phyloP scores from a whole-genome alignment of 2,888 invertebrate genomes.

The Cataglyphis cursor region DNA sequence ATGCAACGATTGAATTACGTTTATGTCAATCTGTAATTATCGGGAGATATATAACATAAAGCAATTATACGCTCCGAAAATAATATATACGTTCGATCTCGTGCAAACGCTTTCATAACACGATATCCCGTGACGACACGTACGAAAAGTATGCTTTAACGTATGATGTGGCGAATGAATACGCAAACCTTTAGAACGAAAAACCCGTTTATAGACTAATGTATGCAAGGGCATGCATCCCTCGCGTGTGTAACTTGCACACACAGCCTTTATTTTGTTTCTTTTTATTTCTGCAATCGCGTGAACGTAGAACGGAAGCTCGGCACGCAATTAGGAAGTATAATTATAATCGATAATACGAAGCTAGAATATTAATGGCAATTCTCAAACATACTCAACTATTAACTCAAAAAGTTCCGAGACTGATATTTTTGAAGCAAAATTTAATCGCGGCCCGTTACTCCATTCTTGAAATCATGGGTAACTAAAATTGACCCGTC shows the following conservation, averaged over 20 bases:
- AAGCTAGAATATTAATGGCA: not conserved
- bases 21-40: constrained; percentile 41
- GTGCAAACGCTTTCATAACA: not conserved
- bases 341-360: not conserved
- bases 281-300: constrained; percentile 27
- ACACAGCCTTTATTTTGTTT: constrained; percentile 12
- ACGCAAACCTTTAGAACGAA: not conserved
- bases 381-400: not conserved
- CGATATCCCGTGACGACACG: constrained; percentile 13
- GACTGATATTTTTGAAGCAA: too few species aligned
- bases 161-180: not conserved
- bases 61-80: constrained; percentile 24
- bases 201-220: constrained; percentile 40
- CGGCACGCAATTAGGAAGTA: not conserved
- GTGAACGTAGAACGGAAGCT: not conserved
- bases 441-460: too few species aligned
- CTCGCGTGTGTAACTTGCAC: constrained; percentile 3
- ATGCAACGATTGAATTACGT: constrained; percentile 30
- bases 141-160: not conserved
- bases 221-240: constrained; percentile 22
- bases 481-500: not conserved
- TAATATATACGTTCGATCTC: constrained; percentile 43
- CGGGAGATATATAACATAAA: not conserved
- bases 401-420: not conserved
- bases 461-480: too few species aligned